Percentiles rank a stretch among this genome's conserved stretches.
phyloP scores from a whole-genome alignment of 2,888 invertebrate genomes.

The Agrilus cyanescens region DNA sequence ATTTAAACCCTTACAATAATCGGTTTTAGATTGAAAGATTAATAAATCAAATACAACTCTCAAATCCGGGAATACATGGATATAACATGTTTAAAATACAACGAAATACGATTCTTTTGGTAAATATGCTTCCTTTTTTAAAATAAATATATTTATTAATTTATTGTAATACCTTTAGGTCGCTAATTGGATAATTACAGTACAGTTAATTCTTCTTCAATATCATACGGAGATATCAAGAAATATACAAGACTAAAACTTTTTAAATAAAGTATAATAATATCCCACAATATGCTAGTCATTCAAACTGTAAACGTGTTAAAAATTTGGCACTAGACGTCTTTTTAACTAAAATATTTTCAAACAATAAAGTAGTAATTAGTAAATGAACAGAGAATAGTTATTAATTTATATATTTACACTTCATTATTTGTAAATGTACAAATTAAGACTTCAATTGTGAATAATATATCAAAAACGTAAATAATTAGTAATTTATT shows the following conservation, averaged over 20 bases:
- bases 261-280: no score
- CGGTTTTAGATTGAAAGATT: constrained; percentile 10
- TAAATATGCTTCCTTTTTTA: constrained; percentile 4
- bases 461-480: no score
- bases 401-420: constrained; percentile 25
- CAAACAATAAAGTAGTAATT: no score
- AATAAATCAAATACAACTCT: constrained; percentile 9
- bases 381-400: no score
- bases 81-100: constrained; percentile 11
- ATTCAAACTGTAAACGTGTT: no score
- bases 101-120: constrained; percentile 6
- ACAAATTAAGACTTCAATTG: no score
- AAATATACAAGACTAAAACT: neutral
- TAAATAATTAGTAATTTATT: no score
- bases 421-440: no score
- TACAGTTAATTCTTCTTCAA: constrained; percentile 12
- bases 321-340: no score
- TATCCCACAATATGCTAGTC: no score
- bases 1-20: neutral
- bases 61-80: constrained; percentile 8
- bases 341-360: no score
- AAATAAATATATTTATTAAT: neutral
- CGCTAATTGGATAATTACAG: constrained; percentile 8
- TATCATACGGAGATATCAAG: constrained; percentile 7
- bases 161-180: constrained; percentile 6